phyloP scores from a whole-genome alignment of 2,888 invertebrate genomes.

The Pandemis cinnamomeana region DNA sequence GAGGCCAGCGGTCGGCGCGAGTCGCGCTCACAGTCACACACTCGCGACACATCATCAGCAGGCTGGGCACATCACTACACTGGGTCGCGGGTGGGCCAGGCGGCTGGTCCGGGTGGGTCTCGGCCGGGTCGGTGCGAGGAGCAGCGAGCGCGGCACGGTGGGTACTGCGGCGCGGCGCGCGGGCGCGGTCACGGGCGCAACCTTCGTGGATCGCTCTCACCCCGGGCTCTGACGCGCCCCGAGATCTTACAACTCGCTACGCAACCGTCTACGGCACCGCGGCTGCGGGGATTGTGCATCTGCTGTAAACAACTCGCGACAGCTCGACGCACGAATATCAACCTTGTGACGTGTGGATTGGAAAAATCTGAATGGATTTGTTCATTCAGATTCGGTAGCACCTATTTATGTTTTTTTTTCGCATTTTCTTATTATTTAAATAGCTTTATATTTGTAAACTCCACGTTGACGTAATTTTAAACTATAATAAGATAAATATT shows the following conservation, averaged over 20 bases:
- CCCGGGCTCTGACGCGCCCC: conserved; percentile 59
- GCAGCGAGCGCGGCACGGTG: conserved; percentile 72
- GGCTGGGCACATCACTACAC: conserved; percentile 48
- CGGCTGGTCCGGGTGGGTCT: conserved; percentile 47
- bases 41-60: conserved; percentile 72
- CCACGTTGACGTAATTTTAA: neutral
- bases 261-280: conserved; percentile 59
- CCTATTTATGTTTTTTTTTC: too few relatives aligned
- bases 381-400: conserved; percentile 2
- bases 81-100: conserved; percentile 46
- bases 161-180: conserved; percentile 70
- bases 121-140: conserved; percentile 63
- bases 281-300: conserved; percentile 27
- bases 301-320: conserved; percentile 32
- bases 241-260: conserved; percentile 51
- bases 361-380: conserved; percentile 24
- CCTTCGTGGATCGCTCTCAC: conserved; percentile 78
- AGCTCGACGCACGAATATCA: conserved; percentile 22
- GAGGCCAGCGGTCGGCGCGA: conserved; percentile 66
- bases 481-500: too few relatives aligned
- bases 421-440: too few relatives aligned
- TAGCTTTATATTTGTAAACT: neutral
- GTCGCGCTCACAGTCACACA: conserved; percentile 71
- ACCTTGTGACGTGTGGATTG: conserved; percentile 22
- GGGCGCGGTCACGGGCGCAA: conserved; percentile 82